Evolutionary conservation across 2,797 vertebrate species (phyloP).

Genomic region (Argya squamiceps): DNA sequence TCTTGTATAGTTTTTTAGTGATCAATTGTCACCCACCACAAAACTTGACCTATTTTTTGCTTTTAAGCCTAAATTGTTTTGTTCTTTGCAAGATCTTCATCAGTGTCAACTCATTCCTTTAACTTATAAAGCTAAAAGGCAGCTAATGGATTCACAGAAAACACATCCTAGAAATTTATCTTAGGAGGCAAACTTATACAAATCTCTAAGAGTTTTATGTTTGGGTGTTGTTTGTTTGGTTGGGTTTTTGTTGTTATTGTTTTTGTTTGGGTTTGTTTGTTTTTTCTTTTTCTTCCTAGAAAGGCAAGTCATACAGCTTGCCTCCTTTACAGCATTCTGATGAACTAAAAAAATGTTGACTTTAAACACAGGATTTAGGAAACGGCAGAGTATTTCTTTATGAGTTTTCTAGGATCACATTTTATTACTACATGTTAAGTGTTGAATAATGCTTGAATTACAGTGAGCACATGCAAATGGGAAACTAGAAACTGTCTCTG

Average conservation of each 20-base stretch:
- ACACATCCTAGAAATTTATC: neutral
- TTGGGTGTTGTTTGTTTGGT: neutral
- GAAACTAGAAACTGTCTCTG: neutral
- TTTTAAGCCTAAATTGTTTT: neutral
- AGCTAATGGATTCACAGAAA: neutral
- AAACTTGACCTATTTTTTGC: neutral
- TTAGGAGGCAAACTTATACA: neutral
- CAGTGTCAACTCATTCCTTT: neutral
- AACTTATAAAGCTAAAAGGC: neutral
- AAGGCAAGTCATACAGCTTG: neutral
- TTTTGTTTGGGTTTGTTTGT: neutral
- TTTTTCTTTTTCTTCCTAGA: neutral
- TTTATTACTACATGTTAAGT: neutral
- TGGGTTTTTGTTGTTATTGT: too few relatives aligned
- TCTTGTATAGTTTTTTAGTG: neutral
- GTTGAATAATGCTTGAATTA: neutral
- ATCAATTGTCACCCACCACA: neutral
- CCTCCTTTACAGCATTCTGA: neutral
- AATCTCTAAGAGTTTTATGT: neutral
- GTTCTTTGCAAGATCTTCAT: neutral
- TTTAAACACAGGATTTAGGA: neutral
- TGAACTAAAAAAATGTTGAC: neutral
- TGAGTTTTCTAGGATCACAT: neutral
- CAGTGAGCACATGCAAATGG: neutral
- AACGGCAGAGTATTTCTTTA: neutral